Percentiles rank a stretch among this genome's conserved stretches.
These are phyloP conservation scores for Ephialtes manifestator DNA, from an alignment of 2,888 invertebrate species.

Conservation along the genomic window DNA sequence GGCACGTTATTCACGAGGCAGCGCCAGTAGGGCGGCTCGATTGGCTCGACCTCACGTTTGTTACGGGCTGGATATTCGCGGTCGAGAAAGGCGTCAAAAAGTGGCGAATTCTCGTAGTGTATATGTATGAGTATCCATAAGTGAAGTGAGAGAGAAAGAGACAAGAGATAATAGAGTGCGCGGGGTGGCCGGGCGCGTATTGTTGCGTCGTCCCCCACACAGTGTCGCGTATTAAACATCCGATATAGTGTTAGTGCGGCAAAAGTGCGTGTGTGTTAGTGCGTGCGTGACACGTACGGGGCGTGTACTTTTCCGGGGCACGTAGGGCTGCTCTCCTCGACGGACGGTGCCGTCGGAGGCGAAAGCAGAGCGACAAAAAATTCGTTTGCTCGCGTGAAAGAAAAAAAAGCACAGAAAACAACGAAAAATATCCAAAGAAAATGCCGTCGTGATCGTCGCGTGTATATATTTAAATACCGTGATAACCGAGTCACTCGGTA, in stretches of 20 bases:
- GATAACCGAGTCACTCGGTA: slow-evolving; percentile 24
- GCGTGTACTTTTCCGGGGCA: slow-evolving; percentile 82
- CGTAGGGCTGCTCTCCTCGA: slow-evolving; percentile 69
- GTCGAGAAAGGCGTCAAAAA: slow-evolving; percentile 75
- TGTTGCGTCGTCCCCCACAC: slow-evolving; percentile 70
- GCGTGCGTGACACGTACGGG: slow-evolving; percentile 81
- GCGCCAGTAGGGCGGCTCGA: slow-evolving; percentile 31
- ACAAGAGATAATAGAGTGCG: slow-evolving; percentile 6
- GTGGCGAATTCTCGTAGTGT: slow-evolving; percentile 75
- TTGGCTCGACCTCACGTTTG: slow-evolving; percentile 17
- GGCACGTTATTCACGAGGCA: slow-evolving; percentile 3
- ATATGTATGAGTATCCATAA: slow-evolving; percentile 12
- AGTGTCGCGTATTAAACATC: slow-evolving; percentile 53
- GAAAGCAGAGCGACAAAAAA: slow-evolving; percentile 12
- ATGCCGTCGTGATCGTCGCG: slow-evolving; percentile 62
- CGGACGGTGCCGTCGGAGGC: slow-evolving; percentile 40
- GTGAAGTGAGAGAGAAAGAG: slow-evolving; percentile 14
- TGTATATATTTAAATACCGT: slow-evolving; percentile 33
- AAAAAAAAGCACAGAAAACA: no score
- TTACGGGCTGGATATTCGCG: slow-evolving; percentile 38
- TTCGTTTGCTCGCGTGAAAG: not conserved
- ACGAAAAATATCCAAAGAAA: slow-evolving; percentile 44
- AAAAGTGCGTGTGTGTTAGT: slow-evolving; percentile 70
- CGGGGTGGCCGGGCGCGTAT: slow-evolving; percentile 62
- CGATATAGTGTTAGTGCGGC: slow-evolving; percentile 57